These are phyloP conservation scores for Ctenosaura bakeri DNA, from an alignment of 2,797 vertebrate genomes.

Conservation along the genomic window DNA sequence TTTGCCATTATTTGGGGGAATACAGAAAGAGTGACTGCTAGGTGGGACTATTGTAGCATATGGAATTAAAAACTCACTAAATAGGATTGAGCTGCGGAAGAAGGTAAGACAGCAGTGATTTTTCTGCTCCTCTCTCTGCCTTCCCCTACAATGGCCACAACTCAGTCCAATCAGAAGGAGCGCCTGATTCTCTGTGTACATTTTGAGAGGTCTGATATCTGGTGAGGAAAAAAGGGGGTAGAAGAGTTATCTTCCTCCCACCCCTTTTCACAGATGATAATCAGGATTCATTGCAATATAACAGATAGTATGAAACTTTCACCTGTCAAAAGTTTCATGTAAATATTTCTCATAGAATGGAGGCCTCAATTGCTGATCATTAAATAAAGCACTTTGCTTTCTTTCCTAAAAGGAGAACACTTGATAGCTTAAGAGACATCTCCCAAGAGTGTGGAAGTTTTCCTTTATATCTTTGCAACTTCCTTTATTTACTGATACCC, in stretches of 20 bases:
- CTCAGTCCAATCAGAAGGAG: background rate
- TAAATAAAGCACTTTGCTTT: constrained; percentile 21
- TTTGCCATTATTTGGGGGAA: background rate
- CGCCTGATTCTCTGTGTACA: background rate
- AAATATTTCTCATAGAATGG: background rate
- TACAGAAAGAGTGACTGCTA: background rate
- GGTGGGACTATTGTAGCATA: background rate
- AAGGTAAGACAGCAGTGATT: background rate
- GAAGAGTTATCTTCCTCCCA: background rate
- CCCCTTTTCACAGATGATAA: background rate
- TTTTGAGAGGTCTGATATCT: background rate
- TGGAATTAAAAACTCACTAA: background rate
- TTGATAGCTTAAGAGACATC: background rate
- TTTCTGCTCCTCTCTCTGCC: background rate
- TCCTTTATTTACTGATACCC: background rate
- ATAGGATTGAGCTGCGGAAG: background rate
- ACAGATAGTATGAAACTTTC: background rate
- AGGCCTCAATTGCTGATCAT: background rate
- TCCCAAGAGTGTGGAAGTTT: background rate
- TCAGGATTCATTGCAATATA: background rate
- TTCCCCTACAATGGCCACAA: background rate
- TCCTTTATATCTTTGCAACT: background rate
- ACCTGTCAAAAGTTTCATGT: background rate
- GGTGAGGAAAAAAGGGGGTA: background rate
- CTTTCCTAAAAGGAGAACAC: background rate